Base-by-base conservation (phyloP, 2,797 vertebrate genomes). In the Myioborus melanocephalus region DNA sequence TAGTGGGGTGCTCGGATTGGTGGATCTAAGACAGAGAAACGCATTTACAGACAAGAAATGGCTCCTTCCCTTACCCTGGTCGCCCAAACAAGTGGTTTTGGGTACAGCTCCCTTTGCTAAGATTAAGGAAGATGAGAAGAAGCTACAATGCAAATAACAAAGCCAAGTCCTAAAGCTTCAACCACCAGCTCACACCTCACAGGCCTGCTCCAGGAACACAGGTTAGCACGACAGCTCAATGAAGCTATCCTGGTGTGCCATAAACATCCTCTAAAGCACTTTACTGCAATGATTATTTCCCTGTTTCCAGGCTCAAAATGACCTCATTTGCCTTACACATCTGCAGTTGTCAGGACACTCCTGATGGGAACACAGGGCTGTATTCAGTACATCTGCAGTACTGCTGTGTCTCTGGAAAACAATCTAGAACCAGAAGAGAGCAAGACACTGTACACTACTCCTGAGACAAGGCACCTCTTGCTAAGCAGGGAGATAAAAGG, bases 1-100 rank as follows among this genome's bases (percentile, higher is more conserved):
- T 83, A 97, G 93, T 91, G 92, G 96, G 96, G 94, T 56, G 61
- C 32, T 85, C 55, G 96, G 97, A 97, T 97, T 95, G 96, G 98
- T 97, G 97, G 98, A 97, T 97, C 98, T 97, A 97, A 98, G 96
- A 97, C 97, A 97, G 85, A 96, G 97, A 96, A 97, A 96, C 81
- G 8, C 68, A 71, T 81, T 94, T 52, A 95, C 43, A 49, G 86
- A 88, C 70, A 87, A 95, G 86, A 92, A 92, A 89, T 10, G 23
- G 77, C 82, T 92, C 70, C 46, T 90, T 79, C 83, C 83, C 87
- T 71, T 66, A 46, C 79, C 94, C 75, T 89, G 64, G 24, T 52
- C 84, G 81, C 73, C 65, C 86, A 71, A 56, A 41, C 20, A 35
- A 63, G 44, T 8, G 14, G 15, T 77, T 30, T 37, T 59, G 30